Evolutionary conservation across 2,113 vertebrate genomes (phyloP).

Genomic region (Castor canadensis): DNA sequence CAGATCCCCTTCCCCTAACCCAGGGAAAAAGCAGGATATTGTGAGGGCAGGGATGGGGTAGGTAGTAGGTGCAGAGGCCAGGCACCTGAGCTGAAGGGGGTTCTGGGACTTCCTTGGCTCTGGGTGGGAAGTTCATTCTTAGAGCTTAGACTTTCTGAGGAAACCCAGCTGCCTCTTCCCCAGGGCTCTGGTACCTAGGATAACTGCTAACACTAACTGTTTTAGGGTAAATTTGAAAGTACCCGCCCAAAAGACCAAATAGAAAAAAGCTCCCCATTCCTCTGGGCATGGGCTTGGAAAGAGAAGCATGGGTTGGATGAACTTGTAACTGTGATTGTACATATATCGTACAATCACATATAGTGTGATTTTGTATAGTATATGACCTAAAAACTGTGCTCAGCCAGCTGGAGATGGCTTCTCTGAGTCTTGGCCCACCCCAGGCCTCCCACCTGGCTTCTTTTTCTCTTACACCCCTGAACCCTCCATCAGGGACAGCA

Average conservation of each 20-base stretch:
- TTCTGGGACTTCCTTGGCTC: background rate
- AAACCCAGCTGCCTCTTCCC: background rate
- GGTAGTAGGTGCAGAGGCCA: background rate
- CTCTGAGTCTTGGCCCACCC: background rate
- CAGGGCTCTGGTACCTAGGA: background rate
- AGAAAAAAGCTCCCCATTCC: background rate
- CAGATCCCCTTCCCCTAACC: background rate
- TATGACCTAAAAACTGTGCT: rapidly evolving
- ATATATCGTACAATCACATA: no score
- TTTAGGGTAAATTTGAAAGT: background rate
- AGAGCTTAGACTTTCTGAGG: background rate
- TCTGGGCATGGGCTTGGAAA: background rate
- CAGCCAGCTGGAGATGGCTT: background rate
- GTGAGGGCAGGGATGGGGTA: background rate
- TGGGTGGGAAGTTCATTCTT: background rate
- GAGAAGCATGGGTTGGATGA: background rate
- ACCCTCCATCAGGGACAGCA: background rate
- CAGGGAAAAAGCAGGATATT: background rate
- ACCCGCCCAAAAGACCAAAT: background rate
- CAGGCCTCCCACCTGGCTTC: background rate
- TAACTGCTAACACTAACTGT: background rate
- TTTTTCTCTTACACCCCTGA: background rate
- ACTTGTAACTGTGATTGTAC: no score
- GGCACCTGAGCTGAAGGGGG: background rate
- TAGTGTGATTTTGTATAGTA: background rate